Base-by-base conservation (phyloP, 2,797 vertebrate species). In the Glossophaga mutica region DNA sequence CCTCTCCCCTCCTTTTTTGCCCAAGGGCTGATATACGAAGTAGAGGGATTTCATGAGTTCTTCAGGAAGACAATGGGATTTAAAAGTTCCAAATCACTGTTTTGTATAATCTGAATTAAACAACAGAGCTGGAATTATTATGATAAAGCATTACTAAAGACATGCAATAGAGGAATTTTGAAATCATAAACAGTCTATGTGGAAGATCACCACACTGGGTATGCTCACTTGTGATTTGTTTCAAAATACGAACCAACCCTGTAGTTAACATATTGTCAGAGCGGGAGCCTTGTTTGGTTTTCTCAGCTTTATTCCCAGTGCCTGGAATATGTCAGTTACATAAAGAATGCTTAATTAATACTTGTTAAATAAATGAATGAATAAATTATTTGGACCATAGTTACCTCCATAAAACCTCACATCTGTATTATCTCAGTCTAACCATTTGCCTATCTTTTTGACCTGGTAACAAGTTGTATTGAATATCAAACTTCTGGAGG, bases 21-120 rank as follows among this genome's bases (percentile, higher is more conserved):
- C 32, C 50, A 50, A 5, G 24, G 37, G 39, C 87, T 37, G 10
- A 9, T 68, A 24, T 9, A 37, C 73, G 59, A 92, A 85, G 77
- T 73, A n/a, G 44, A 46, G 57, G 91, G 9, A 52, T 85, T 90
- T 37, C 70, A 50, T 62, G 50, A 50, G 7, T 62, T 93, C 48
- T 86, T 92, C 78, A 42, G 62, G 12, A 68, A 21, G 59, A 29
- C 57, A 16, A 37, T 57, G 24, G 18, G 37, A 68, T 68, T 57
- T 87, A 86, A 65, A 87, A 59, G 10, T 81, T 76, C 37, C 44
- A 42, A 91, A 90, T 82, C 89, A 34, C 29, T 70, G 4, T 76
- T 96, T 90, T 67, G 39, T 44, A 48, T 78, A 26, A 78, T 85
- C 34, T 68, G 46, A 93, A 89, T 90, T 94, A 94, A 65, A 71